These are phyloP conservation scores for Stichopus chloronotus DNA, from an alignment of 35 echinoderm and acorn worm species.

Conservation along the genomic window DNA sequence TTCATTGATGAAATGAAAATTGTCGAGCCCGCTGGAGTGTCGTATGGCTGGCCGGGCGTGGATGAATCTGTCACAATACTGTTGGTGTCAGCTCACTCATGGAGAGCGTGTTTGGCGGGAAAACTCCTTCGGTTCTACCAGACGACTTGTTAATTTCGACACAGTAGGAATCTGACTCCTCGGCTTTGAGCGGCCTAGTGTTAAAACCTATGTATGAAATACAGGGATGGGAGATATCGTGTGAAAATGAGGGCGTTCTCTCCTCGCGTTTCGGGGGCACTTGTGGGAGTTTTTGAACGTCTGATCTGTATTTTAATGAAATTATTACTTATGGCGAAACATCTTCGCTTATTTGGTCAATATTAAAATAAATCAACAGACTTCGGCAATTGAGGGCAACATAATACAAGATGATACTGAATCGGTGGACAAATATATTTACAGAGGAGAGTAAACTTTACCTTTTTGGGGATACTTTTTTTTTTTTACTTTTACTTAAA, in stretches of 20 bases:
- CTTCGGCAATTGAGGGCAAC: slow-evolving; percentile 22
- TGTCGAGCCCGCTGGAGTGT: slow-evolving; percentile 45
- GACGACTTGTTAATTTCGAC: slow-evolving; percentile 31
- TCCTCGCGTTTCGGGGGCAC: background rate
- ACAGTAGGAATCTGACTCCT: slow-evolving; percentile 17
- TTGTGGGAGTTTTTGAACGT: background rate
- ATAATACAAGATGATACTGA: slow-evolving; percentile 13
- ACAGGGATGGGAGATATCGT: slow-evolving; percentile 6
- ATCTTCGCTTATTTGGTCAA: background rate
- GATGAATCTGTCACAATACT: slow-evolving; percentile 41
- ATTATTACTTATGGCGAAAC: slow-evolving; percentile 35
- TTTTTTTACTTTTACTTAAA: background rate
- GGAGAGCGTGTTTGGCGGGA: slow-evolving; percentile 50
- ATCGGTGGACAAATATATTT: slow-evolving; percentile 2
- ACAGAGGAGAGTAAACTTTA: background rate
- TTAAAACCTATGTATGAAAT: slow-evolving; percentile 58
- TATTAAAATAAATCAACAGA: slow-evolving; percentile 36
- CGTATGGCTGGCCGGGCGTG: slow-evolving; percentile 44
- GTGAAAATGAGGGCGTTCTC: slow-evolving; percentile 46
- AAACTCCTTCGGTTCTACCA: slow-evolving; percentile 30
- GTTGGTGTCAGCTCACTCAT: slow-evolving; percentile 45
- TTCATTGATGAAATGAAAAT: slow-evolving; percentile 47
- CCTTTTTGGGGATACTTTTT: no score
- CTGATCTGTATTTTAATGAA: slow-evolving; percentile 45
- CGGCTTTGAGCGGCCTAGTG: slow-evolving; percentile 49